These are phyloP conservation scores for Drosophila lini DNA, from an alignment of 1,140 invertebrate genomes.

Conservation along the genomic window DNA sequence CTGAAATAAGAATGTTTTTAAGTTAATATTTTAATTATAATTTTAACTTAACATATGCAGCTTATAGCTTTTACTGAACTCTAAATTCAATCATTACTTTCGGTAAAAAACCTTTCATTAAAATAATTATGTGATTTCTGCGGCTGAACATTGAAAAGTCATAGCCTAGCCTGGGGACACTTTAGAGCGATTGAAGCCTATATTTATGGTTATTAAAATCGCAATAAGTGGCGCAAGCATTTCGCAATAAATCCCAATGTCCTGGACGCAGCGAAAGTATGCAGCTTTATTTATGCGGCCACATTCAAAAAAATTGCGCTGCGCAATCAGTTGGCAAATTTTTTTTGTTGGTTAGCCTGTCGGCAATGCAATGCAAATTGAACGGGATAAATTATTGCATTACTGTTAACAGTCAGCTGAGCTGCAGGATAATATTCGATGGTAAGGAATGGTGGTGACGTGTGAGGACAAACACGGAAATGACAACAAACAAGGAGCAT, in stretches of 20 bases:
- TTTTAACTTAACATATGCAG: neutral
- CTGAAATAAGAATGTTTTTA: too few relatives aligned
- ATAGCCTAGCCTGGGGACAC: neutral
- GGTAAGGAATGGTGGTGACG: constrained; percentile 3
- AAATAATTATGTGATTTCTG: neutral
- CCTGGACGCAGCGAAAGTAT: constrained; percentile 49
- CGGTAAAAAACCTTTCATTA: neutral
- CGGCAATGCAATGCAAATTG: constrained; percentile 65
- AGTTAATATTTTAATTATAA: neutral
- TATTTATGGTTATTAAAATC: constrained; percentile 37
- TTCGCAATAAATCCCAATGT: constrained; percentile 64
- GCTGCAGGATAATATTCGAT: constrained; percentile 11
- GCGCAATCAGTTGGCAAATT: constrained; percentile 64
- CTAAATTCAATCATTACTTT: neutral
- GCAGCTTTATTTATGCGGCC: constrained; percentile 60
- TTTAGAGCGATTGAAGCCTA: constrained; percentile 12
- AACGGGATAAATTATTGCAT: constrained; percentile 75
- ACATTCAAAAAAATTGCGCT: constrained; percentile 59
- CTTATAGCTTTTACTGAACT: neutral
- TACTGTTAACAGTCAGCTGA: constrained; percentile 65
- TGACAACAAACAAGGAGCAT: constrained; percentile 23
- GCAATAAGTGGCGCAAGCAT: constrained; percentile 50
- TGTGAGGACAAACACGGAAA: constrained; percentile 11
- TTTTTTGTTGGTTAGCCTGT: constrained; percentile 56
- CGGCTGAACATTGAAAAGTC: neutral